Conservation (phyloP, 2,797 vertebrate species). For the Setipinna tenuifilis region DNA sequence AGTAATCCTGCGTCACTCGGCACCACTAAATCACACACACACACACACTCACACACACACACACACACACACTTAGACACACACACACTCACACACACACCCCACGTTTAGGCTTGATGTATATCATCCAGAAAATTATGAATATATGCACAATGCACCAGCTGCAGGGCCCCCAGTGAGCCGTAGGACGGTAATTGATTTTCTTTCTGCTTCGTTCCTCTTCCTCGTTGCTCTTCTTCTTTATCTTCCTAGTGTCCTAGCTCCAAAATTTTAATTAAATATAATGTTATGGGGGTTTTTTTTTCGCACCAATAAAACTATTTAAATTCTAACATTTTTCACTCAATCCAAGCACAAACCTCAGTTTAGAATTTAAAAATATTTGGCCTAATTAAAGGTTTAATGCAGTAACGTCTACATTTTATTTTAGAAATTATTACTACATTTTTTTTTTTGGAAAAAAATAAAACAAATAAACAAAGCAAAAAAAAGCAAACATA, state of each 20-base stretch:
- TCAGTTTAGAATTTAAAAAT: background rate
- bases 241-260: background rate
- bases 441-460: background rate
- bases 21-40: slow-evolving; percentile 64
- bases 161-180: background rate
- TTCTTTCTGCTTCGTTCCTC: background rate
- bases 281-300: background rate
- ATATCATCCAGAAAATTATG: slow-evolving; percentile 38
- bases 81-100: background rate
- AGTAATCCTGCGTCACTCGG: slow-evolving; percentile 55
- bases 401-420: background rate
- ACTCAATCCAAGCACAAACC: background rate
- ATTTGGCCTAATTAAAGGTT: background rate
- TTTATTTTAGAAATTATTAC: background rate
- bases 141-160: slow-evolving; percentile 28
- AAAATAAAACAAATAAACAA: too few species aligned
- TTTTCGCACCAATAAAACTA: background rate
- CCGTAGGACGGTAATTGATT: background rate
- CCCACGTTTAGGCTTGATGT: slow-evolving; percentile 20
- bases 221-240: background rate
- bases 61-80: slow-evolving; percentile 8
- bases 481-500: background rate
- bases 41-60: slow-evolving; percentile 28
- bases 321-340: background rate
- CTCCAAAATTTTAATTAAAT: background rate